Conservation (phyloP, 1,140 invertebrate genomes). For the Microplitis demolitor region DNA sequence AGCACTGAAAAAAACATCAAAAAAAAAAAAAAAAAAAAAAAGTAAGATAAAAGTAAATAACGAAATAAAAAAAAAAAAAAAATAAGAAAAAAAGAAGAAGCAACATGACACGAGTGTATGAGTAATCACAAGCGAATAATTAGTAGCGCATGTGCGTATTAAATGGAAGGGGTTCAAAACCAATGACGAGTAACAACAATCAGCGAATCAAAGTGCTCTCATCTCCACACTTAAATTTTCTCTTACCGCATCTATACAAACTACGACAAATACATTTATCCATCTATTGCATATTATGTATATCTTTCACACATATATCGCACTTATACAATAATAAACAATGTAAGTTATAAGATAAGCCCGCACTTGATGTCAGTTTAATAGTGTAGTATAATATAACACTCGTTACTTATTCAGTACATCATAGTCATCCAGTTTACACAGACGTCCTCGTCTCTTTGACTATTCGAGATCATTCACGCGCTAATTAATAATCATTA, state of each 20-base stretch:
- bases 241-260: slow-evolving; percentile 1
- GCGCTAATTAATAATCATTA: no score
- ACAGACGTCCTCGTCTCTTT: no score
- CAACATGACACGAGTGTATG: not conserved
- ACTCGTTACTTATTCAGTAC: no score
- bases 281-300: no score
- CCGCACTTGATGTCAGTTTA: no score
- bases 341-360: no score
- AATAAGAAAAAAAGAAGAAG: not conserved
- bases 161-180: not conserved
- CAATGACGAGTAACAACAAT: not conserved
- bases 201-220: not conserved
- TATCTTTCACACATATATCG: not conserved
- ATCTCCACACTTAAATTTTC: not conserved
- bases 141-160: not conserved
- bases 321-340: not conserved
- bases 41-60: not conserved
- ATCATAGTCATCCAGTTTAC: no score
- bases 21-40: not conserved
- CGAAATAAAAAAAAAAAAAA: not conserved
- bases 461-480: no score
- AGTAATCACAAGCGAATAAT: not conserved
- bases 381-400: no score
- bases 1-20: not conserved
- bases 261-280: no score